A percentile compares a stretch with the other conserved stretches of the same genome.
Evolutionary conservation across 2,888 invertebrate species (phyloP).

Genomic region (Caenorhabditis imperialis): DNA sequence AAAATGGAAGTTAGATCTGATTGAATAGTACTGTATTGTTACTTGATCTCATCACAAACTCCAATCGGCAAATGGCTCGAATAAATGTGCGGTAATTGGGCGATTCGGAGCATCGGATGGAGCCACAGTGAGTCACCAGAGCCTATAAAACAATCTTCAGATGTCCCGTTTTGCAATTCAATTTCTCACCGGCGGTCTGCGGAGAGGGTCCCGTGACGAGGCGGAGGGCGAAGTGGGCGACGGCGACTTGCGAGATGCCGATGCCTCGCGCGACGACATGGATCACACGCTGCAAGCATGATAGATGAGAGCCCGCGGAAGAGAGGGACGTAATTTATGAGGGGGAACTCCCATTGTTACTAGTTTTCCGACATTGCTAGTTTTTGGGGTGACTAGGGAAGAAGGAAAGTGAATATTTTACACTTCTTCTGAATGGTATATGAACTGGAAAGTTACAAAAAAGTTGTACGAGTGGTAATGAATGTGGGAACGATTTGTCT

Average conservation of each 20-base stretch:
- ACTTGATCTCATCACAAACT: conserved; percentile 63
- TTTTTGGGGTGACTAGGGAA: no score
- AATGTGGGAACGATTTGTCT: no score
- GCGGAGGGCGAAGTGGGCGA: conserved; percentile 73
- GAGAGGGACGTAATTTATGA: conserved; percentile 8
- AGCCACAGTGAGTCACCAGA: conserved; percentile 72
- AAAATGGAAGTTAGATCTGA: neutral
- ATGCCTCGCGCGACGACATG: conserved; percentile 72
- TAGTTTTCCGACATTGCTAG: no score
- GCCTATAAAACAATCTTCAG: conserved; percentile 34
- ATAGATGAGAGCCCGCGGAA: no score
- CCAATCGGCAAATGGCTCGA: conserved; percentile 57
- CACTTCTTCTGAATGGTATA: no score
- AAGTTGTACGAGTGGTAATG: no score
- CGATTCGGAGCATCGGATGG: conserved; percentile 67
- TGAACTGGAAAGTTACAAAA: no score
- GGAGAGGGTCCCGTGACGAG: conserved; percentile 64
- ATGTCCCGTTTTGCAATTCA: neutral
- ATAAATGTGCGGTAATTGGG: conserved; percentile 55
- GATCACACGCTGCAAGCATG: conserved; percentile 73
- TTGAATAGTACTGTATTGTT: neutral
- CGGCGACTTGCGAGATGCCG: conserved; percentile 69
- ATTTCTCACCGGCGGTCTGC: conserved; percentile 53
- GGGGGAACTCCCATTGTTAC: no score
- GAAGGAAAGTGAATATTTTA: no score